Evolutionary conservation across 2,113 vertebrate species (phyloP).

Genomic region (Rhipidura dahli): DNA sequence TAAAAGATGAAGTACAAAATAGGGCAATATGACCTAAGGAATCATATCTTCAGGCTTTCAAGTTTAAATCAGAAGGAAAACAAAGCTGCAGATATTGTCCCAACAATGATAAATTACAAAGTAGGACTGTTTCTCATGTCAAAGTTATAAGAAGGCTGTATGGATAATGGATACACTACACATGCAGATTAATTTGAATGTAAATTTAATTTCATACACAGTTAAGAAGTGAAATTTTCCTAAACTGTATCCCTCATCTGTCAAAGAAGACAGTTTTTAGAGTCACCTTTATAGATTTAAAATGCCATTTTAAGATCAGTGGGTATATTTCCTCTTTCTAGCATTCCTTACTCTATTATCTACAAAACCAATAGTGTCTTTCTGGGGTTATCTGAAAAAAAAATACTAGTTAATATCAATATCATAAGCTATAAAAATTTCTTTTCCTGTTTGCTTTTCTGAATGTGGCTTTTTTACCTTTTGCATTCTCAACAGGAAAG

Average conservation of each 20-base stretch:
- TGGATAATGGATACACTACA: background rate
- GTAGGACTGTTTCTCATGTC: background rate
- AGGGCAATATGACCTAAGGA: background rate
- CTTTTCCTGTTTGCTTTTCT: background rate
- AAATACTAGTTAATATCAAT: background rate
- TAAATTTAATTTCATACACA: slow-evolving; percentile 1
- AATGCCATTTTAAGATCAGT: background rate
- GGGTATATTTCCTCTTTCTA: background rate
- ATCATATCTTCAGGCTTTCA: background rate
- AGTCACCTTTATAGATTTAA: background rate
- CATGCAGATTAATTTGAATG: background rate
- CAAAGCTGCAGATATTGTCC: background rate
- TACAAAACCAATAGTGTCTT: background rate
- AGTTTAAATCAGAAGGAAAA: background rate
- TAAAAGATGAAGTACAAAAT: background rate
- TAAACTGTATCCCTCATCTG: background rate
- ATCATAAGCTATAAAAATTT: background rate
- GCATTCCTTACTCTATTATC: background rate
- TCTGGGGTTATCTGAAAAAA: background rate
- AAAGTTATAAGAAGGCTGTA: background rate
- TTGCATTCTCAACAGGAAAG: background rate
- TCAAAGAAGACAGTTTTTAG: background rate
- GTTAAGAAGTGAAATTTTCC: background rate
- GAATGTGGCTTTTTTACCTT: background rate
- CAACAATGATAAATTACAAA: background rate